Evolutionary conservation across 2,797 vertebrate genomes (phyloP).

Genomic region (Ispidina picta): DNA sequence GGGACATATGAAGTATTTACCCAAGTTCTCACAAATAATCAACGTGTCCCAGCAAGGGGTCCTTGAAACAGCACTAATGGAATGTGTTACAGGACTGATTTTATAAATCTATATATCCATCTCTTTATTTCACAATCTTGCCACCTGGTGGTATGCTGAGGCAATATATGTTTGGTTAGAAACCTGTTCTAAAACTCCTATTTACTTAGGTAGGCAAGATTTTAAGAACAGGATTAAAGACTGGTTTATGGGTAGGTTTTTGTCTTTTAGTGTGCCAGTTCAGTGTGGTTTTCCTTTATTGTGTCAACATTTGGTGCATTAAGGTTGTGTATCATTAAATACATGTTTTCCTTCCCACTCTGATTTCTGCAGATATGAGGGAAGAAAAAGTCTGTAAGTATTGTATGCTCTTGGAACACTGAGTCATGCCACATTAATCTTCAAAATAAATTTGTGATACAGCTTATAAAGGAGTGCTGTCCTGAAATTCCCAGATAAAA

Average conservation of each 20-base stretch:
- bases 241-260: not conserved
- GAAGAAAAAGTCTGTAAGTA: not conserved
- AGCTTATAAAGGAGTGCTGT: not conserved
- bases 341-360: not conserved
- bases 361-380: not conserved
- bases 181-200: not conserved
- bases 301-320: not conserved
- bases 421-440: not conserved
- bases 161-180: not conserved
- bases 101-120: not conserved
- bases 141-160: conserved; percentile 61
- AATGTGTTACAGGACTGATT: not conserved
- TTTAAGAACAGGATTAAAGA: not conserved
- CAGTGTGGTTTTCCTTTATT: fast-evolving
- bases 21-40: not conserved
- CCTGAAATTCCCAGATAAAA: not conserved
- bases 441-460: not conserved
- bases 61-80: not conserved
- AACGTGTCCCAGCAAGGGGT: not conserved
- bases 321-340: not conserved
- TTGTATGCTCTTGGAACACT: not conserved
- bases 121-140: conserved; percentile 60
- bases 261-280: not conserved
- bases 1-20: not conserved
- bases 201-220: not conserved